Base-by-base conservation (phyloP, 2,113 vertebrate genomes). In the Pterocles gutturalis region DNA sequence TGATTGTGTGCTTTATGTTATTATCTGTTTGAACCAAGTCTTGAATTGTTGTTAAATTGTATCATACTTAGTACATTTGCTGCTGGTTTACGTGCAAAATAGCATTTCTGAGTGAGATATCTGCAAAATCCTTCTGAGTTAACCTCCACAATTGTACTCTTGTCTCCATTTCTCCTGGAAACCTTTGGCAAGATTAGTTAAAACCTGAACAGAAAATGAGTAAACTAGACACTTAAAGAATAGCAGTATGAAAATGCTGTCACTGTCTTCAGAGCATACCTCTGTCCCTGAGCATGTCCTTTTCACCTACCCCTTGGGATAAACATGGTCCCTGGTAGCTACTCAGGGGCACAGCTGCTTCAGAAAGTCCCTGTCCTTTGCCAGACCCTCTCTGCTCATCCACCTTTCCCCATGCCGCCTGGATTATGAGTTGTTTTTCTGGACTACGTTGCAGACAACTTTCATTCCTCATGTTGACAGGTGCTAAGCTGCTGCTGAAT, bases 371-470 rank as follows among this genome's bases (percentile, higher is more conserved):
- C 26, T 7, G 3, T 53, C 38, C 11, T 72, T 54, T 81, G 57
- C 19, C 51, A 45, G 69, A 75, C 6, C 5, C 22, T 65, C 17
- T 34, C 33, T 76, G 21, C 26, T 57, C 20, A 19, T 64, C 43
- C 7, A 1, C 12, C 13, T 85, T 62, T 76, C 43, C 28, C 4
- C 25, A 13, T 1, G 1, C 11, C 5, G 0, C 36, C 48, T 25
- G 34, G 13, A 3, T 19, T 54, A 62, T 28, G 26, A 57, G 28
- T 61, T 29, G 5, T 62, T 62, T 17, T 41, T 64, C 28, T 58
- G 60, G 31, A 77, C 31, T 36, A 12, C 0, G 2, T 11, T 2
- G 5, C 45, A 13, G 14, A 33, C 69, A 46, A n/a, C 1, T 1
- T 43, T 43, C n/a, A 33, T 14, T 18, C 10, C 22, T 79, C 3